phyloP scores from a whole-genome alignment of 2,888 invertebrate species.

The Mythimna pallens region DNA sequence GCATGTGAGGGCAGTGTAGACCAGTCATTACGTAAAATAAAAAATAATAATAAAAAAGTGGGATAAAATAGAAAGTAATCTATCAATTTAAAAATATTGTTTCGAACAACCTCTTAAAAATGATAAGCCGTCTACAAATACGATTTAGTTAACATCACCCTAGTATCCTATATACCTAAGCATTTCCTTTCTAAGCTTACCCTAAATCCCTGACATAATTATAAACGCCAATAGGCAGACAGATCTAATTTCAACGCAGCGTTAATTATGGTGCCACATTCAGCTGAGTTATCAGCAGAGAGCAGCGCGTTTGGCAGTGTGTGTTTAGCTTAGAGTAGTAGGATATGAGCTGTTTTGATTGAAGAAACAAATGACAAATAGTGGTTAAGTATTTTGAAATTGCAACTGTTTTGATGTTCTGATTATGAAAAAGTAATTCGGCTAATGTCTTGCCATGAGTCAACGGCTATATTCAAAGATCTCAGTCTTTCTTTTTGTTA shows the following conservation, averaged over 20 bases:
- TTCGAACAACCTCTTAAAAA: no score
- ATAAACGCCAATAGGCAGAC: slow-evolving; percentile 2
- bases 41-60: no score
- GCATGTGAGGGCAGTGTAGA: no score
- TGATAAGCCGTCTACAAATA: no score
- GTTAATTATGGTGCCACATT: slow-evolving; percentile 51
- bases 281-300: slow-evolving; percentile 48
- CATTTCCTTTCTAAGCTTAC: neutral
- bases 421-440: no score
- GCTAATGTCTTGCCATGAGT: no score
- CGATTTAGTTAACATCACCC: no score
- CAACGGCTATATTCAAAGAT: no score
- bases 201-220: neutral
- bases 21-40: no score
- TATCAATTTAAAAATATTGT: no score
- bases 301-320: slow-evolving; percentile 28
- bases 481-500: no score
- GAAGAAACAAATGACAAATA: neutral
- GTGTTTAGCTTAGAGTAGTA: neutral
- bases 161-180: neutral
- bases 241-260: slow-evolving; percentile 41
- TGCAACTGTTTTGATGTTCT: neutral
- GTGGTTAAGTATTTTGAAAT: neutral
- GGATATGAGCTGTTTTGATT: neutral
- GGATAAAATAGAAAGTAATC: no score